Base-by-base conservation (phyloP, 2,113 vertebrate genomes). In the Ornithorhynchus anatinus region DNA sequence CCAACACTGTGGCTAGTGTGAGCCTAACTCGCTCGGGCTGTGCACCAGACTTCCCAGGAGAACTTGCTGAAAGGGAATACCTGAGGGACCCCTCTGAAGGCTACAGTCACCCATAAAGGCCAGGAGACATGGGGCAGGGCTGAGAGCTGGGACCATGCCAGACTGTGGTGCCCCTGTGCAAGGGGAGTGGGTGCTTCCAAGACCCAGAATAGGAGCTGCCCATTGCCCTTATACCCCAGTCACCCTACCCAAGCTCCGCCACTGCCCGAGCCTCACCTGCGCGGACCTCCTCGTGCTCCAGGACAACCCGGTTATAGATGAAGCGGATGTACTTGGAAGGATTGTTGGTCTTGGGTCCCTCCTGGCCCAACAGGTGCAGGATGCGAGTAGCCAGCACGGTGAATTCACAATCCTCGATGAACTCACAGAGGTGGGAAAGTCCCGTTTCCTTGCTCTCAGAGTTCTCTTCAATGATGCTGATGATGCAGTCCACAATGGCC, bases 271-370 rank as follows among this genome's bases (percentile, higher is more conserved):
- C 66, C 87, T 19, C 62, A 95, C 94, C 94, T 89, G 94, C 94
- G 8, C 94, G 89, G 45, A 95, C 94, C 70, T 94, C 94, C 48
- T 95, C 94, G 0, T 95, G 94, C 47, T 95, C 94, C 85, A 95
- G 39, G 22, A 95, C 93, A 32, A 95, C 94, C 3, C 94, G 87
- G 77, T 95, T 95, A 42, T 95, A 95, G 84, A 95, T 95, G 79
- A 95, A 95, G 37, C 94, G 94, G 62, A 95, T 95, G 15, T 95
- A 95, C 80, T 95, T 95, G 48, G 93, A 94, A n/a, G 94, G 94
- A 42, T 87, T 94, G 77, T 89, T 91, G 67, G 94, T 94, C 75
- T 89, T 92, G 63, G 94, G 92, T 3, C 94, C 94, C 80, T 95
- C 94, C 53, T 94, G 94, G 43, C 94, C 94, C 63, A 95, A 8